Evolutionary conservation across 1,140 invertebrate genomes (phyloP).

Genomic region (Gryon sp.): DNA sequence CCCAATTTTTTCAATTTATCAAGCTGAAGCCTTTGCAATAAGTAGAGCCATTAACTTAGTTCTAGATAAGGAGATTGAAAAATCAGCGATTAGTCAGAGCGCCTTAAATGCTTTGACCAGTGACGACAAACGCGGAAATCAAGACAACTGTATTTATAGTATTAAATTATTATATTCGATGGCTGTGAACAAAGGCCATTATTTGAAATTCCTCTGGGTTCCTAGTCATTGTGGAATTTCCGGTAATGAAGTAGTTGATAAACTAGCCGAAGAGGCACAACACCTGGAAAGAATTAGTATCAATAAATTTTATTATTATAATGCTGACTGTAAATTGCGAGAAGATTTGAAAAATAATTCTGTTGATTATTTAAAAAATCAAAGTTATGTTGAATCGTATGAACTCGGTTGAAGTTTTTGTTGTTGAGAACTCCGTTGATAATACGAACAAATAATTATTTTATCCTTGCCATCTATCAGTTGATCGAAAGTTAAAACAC

Average conservation of each 20-base stretch:
- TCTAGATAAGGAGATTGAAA: not conserved
- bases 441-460: too few species aligned
- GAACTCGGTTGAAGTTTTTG: too few species aligned
- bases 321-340: not conserved
- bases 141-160: not conserved
- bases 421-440: too few species aligned
- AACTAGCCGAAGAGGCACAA: not conserved
- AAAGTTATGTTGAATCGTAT: too few species aligned
- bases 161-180: not conserved
- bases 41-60: not conserved
- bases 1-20: not conserved
- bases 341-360: too few species aligned
- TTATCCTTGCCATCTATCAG: too few species aligned
- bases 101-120: not conserved
- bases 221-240: conserved; percentile 1
- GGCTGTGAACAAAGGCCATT: not conserved
- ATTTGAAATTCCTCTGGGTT: not conserved
- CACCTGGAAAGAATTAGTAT: not conserved
- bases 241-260: not conserved
- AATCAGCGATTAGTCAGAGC: not conserved
- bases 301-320: not conserved
- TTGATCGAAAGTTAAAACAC: too few species aligned
- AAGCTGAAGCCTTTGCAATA: conserved; percentile 13
- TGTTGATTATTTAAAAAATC: too few species aligned
- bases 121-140: not conserved